Evolutionary conservation across 1,140 invertebrate species (phyloP).

Genomic region (Platorchestia sp.): DNA sequence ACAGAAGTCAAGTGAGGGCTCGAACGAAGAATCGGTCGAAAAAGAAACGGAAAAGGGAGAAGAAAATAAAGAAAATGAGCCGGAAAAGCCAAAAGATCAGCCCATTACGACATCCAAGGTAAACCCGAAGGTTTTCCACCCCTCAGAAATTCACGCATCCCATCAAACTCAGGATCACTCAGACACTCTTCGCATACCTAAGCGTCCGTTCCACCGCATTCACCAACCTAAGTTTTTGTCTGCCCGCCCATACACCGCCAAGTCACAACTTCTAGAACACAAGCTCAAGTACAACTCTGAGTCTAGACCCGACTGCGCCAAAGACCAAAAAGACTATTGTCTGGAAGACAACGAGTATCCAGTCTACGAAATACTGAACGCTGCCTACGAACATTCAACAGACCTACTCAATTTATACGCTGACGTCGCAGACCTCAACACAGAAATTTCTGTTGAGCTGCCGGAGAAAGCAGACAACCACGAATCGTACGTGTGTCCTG

Average conservation of each 20-base stretch:
- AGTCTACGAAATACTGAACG: conserved; percentile 63
- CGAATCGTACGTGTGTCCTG: conserved; percentile 66
- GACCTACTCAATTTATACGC: conserved; percentile 66
- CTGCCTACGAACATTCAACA: conserved; percentile 66
- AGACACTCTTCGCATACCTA: background rate
- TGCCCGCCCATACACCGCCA: background rate
- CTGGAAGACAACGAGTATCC: conserved; percentile 67
- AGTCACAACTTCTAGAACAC: background rate
- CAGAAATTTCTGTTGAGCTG: conserved; percentile 62
- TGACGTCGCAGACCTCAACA: conserved; percentile 65
- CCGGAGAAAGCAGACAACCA: conserved; percentile 58
- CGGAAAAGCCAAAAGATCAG: background rate
- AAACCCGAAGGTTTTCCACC: background rate
- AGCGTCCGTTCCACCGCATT: background rate
- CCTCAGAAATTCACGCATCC: background rate
- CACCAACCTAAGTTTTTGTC: background rate
- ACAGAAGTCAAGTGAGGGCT: background rate
- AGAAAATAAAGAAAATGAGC: background rate
- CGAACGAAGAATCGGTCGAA: background rate
- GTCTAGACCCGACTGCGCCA: background rate
- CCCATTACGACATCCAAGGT: background rate
- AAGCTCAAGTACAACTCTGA: conserved; percentile 1
- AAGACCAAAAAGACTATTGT: conserved; percentile 61
- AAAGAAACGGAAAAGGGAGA: background rate
- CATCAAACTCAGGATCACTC: background rate